These are phyloP conservation scores for Carduelis carduelis DNA, from an alignment of 2,797 vertebrate genomes.

Conservation along the genomic window DNA sequence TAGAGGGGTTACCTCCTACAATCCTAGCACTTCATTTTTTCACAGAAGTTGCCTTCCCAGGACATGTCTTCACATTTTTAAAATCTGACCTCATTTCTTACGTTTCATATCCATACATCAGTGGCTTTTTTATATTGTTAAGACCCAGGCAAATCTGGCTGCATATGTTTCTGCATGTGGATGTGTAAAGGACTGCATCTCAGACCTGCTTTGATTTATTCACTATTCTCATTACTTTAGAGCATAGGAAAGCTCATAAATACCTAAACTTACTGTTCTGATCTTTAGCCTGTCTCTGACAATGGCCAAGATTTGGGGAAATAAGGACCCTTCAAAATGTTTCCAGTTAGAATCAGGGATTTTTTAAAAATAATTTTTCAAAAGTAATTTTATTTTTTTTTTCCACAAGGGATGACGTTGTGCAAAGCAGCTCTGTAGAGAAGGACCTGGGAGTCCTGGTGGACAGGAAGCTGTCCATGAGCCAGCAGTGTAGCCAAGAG, in stretches of 20 bases:
- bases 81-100: not conserved
- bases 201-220: not conserved
- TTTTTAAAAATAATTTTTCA: not conserved
- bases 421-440: not conserved
- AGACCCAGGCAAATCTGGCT: not conserved
- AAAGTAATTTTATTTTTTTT: no score
- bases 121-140: not conserved
- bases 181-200: not conserved
- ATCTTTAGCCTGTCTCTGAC: not conserved
- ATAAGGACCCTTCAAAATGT: not conserved
- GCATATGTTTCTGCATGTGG: not conserved
- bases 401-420: not conserved
- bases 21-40: not conserved
- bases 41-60: not conserved
- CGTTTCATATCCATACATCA: not conserved
- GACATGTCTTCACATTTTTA: not conserved
- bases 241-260: not conserved
- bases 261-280: not conserved
- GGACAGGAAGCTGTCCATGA: not conserved
- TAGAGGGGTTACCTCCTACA: not conserved
- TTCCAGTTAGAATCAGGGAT: not conserved
- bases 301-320: not conserved
- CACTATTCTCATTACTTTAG: not conserved
- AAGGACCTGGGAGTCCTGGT: not conserved
- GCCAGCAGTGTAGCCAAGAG: not conserved